Evolutionary conservation across 1,140 invertebrate species (phyloP).

Genomic region (Drusus annulatus): DNA sequence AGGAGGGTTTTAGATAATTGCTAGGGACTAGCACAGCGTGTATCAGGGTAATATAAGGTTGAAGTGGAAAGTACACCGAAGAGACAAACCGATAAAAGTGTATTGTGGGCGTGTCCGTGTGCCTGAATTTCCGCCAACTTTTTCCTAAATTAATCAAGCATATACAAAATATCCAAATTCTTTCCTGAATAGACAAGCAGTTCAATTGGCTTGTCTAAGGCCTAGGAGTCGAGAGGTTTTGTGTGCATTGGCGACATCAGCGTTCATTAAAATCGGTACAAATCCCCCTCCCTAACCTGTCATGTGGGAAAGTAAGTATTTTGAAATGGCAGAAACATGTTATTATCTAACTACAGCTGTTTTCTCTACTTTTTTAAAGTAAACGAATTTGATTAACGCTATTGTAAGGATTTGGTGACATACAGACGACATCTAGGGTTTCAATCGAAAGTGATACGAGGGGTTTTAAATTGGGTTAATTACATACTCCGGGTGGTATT

Average conservation of each 20-base stretch:
- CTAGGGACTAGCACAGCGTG: background rate
- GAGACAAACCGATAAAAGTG: no score
- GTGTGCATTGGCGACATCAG: no score
- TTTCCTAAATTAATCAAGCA: no score
- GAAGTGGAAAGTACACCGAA: background rate
- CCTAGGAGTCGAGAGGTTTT: no score
- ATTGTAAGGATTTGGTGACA: slow-evolving; percentile 7
- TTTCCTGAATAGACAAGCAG: no score
- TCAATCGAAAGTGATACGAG: slow-evolving; percentile 12
- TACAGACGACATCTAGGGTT: slow-evolving; percentile 10
- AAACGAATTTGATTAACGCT: background rate
- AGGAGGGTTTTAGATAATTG: background rate
- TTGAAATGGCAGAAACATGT: background rate
- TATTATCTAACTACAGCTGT: background rate
- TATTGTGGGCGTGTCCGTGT: no score
- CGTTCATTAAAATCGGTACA: no score
- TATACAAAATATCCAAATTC: no score
- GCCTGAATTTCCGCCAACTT: no score
- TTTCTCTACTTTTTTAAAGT: background rate
- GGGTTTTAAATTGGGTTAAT: slow-evolving; percentile 12
- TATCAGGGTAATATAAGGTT: background rate
- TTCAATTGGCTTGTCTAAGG: no score
- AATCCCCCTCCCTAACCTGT: no score
- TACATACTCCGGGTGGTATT: background rate
- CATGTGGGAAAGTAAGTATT: no score